These are phyloP conservation scores for Hirundo rustica DNA, from an alignment of 2,797 vertebrate genomes.

Conservation along the genomic window DNA sequence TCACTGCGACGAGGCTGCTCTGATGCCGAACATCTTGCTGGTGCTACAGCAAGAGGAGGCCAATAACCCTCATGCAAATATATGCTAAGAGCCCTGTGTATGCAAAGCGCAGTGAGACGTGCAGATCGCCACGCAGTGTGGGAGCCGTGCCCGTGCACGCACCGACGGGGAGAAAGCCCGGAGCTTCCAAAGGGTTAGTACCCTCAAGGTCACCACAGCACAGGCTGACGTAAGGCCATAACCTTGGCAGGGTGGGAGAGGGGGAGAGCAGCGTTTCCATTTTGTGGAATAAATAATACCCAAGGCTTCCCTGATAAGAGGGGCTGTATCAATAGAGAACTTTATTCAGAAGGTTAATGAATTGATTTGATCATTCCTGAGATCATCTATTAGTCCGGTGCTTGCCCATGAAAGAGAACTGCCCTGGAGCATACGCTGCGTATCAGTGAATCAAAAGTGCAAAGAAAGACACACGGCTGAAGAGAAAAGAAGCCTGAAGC, in stretches of 20 bases:
- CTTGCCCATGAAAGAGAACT: constrained; percentile 49
- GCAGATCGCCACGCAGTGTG: background rate
- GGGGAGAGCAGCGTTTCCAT: constrained; percentile 47
- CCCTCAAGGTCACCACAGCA: constrained; percentile 45
- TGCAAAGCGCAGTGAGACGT: background rate
- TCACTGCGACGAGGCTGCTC: background rate
- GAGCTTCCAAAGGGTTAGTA: constrained; percentile 34
- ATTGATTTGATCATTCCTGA: constrained; percentile 66
- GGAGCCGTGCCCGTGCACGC: background rate
- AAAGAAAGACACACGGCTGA: constrained; percentile 47
- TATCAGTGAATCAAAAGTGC: constrained; percentile 32
- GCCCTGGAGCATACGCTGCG: constrained; percentile 23
- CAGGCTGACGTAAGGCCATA: constrained; percentile 60
- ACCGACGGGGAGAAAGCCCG: background rate
- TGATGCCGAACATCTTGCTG: background rate
- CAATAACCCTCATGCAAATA: background rate
- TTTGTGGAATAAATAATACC: constrained; percentile 66
- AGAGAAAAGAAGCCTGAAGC: constrained; percentile 54
- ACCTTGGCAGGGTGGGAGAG: constrained; percentile 63
- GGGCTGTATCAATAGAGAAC: constrained; percentile 57
- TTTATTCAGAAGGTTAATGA: constrained; percentile 68
- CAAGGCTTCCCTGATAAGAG: constrained; percentile 70
- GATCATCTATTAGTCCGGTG: constrained; percentile 57
- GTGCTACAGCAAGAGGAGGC: background rate
- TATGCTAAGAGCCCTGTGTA: background rate